A percentile compares a stretch with the other conserved stretches of the same genome.
These are phyloP conservation scores for Heliconius sara DNA, from an alignment of 2,888 invertebrate genomes.

Conservation along the genomic window DNA sequence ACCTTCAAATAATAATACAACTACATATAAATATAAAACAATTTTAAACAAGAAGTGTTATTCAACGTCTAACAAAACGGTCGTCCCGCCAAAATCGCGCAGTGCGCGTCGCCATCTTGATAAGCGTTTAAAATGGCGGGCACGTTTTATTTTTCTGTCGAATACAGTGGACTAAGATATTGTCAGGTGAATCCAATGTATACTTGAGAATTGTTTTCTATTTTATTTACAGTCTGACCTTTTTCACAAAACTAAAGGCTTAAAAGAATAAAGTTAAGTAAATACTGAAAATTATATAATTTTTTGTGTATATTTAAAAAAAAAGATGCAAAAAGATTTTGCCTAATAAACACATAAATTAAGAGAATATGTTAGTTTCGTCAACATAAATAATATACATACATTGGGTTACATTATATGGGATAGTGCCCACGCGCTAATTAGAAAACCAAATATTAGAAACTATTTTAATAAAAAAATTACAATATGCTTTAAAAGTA, in stretches of 20 bases:
- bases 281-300: not conserved
- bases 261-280: not conserved
- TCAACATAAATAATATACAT: too few relatives aligned
- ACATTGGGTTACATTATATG: too few relatives aligned
- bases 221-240: not conserved
- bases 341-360: not conserved
- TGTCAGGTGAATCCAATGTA: constrained; percentile 25
- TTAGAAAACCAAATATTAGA: not conserved
- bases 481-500: constrained; percentile 1
- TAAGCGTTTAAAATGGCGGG: constrained; percentile 49
- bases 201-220: constrained; percentile 11
- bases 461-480: not conserved
- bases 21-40: constrained; percentile 42
- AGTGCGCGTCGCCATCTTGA: constrained; percentile 52
- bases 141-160: constrained; percentile 52
- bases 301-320: not conserved
- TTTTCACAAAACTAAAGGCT: not conserved
- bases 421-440: not conserved
- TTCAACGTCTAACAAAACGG: constrained; percentile 46
- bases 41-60: constrained; percentile 45
- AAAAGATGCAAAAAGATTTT: not conserved
- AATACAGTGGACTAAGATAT: constrained; percentile 41
- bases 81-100: constrained; percentile 46
- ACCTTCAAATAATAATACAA: not conserved
- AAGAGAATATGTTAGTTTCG: not conserved